Evolutionary conservation across 2,113 vertebrate species (phyloP).

Genomic region (Macrotus californicus): DNA sequence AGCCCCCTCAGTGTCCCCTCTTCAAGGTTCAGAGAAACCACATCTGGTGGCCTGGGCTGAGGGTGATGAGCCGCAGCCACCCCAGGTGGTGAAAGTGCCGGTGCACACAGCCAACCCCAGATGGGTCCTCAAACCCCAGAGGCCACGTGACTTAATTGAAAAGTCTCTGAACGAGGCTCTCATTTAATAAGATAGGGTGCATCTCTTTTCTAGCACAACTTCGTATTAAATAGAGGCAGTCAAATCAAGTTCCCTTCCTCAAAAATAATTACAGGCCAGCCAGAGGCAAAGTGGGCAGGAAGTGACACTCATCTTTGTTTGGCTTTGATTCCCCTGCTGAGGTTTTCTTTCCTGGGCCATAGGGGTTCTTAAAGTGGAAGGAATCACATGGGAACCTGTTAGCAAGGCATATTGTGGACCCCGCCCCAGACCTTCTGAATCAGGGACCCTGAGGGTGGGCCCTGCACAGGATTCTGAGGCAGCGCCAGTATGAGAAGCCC

Average conservation of each 20-base stretch:
- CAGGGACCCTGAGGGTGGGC: not conserved
- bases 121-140: not conserved
- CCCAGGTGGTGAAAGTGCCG: not conserved
- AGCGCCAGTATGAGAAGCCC: not conserved
- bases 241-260: slow-evolving; percentile 51
- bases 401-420: not conserved
- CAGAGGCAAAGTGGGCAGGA: slow-evolving; percentile 30
- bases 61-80: not conserved
- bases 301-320: not conserved
- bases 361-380: not conserved
- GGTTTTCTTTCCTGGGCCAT: not conserved
- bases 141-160: not conserved
- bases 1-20: not conserved
- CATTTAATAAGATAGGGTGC: slow-evolving; percentile 24
- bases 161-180: not conserved
- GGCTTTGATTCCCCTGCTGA: not conserved
- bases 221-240: slow-evolving; percentile 48
- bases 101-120: not conserved
- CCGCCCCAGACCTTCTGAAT: not conserved
- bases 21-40: not conserved
- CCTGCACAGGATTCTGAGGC: not conserved
- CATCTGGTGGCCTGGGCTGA: not conserved
- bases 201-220: not conserved
- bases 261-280: slow-evolving; percentile 54
- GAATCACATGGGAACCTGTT: not conserved